A percentile compares a stretch with the other conserved stretches of the same genome.
Conservation (phyloP, 2,888 invertebrate genomes). For the Flabesymbios commensalis region DNA sequence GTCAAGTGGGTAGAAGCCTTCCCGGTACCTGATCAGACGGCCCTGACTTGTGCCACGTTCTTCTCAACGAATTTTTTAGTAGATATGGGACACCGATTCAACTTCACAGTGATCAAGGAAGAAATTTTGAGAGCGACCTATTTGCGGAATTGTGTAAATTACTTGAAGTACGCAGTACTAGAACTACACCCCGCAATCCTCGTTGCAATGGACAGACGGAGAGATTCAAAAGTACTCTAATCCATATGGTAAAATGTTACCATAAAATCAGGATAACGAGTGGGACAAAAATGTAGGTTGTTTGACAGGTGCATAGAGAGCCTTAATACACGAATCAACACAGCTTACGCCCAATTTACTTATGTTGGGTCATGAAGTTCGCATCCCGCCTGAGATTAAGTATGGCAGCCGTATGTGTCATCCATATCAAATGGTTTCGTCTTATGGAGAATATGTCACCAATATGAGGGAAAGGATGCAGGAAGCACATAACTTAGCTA, state of each 20-base stretch:
- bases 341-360: constrained; percentile 26
- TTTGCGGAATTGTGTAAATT: too few species aligned
- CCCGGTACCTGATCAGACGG: constrained; percentile 6
- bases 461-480: neutral
- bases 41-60: too few species aligned
- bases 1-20: constrained; percentile 11
- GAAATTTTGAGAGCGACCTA: too few species aligned
- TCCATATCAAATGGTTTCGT: too few species aligned
- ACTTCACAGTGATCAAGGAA: too few species aligned
- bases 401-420: neutral
- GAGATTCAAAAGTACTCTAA: constrained; percentile 25
- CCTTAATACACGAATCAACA: constrained; percentile 24
- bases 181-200: constrained; percentile 23
- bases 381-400: constrained; percentile 22
- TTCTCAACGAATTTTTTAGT: too few species aligned
- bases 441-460: constrained; percentile 3
- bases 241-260: constrained; percentile 27
- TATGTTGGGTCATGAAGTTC: constrained; percentile 27
- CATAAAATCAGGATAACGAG: constrained; percentile 17
- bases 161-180: constrained; percentile 14
- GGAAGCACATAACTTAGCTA: constrained; percentile 13
- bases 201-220: constrained; percentile 26
- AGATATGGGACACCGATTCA: too few species aligned
- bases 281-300: constrained; percentile 28
- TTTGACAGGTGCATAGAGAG: constrained; percentile 27